Evolutionary conservation across 2,888 invertebrate genomes (phyloP).

Genomic region (Metallyticus violacea): DNA sequence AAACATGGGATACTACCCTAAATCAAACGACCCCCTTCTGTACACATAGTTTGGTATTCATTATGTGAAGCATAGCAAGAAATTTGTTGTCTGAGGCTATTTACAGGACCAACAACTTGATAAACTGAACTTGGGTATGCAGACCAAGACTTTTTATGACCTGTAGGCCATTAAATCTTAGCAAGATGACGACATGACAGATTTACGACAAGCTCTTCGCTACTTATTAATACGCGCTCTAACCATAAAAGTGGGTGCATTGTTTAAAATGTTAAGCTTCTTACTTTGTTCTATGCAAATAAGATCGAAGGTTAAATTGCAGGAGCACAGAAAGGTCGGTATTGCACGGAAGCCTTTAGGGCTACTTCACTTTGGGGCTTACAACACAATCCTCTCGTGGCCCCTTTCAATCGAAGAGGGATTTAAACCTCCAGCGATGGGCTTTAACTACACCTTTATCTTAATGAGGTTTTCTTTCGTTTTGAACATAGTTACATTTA

Average conservation of each 20-base stretch:
- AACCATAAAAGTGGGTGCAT: neutral
- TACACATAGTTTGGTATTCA: too few relatives aligned
- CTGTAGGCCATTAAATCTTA: neutral
- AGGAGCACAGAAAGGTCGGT: neutral
- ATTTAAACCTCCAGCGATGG: neutral
- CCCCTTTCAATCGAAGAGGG: neutral
- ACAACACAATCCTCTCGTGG: neutral
- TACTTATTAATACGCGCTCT: neutral
- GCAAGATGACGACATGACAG: neutral
- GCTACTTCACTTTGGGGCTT: neutral
- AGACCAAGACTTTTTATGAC: too few relatives aligned
- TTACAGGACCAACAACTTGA: too few relatives aligned
- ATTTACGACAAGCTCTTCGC: neutral
- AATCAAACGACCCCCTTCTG: too few relatives aligned
- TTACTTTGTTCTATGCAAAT: neutral
- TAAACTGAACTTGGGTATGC: too few relatives aligned
- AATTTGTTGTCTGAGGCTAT: too few relatives aligned
- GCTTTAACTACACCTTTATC: neutral
- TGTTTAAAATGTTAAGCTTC: neutral
- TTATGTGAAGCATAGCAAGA: too few relatives aligned
- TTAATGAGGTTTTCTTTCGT: neutral
- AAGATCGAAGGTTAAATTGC: too few relatives aligned
- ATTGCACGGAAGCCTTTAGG: neutral
- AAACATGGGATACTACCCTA: too few relatives aligned
- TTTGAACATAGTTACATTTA: neutral